Evolutionary conservation across 2,888 invertebrate species (phyloP).

Genomic region (Nemotelus nigrinus): DNA sequence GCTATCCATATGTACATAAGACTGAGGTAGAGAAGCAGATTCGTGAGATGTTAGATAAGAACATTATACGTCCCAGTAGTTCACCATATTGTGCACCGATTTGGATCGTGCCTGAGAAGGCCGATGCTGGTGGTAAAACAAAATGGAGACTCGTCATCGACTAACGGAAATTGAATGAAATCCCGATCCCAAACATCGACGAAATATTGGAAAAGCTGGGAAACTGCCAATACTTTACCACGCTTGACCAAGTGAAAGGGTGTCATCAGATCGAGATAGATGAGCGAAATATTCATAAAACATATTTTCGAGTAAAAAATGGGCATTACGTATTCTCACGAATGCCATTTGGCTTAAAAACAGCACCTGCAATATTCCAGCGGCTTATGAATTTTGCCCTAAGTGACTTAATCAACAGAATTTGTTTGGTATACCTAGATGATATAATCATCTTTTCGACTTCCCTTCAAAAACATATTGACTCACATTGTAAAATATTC

Average conservation of each 20-base stretch:
- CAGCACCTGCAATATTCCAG: slow-evolving; percentile 47
- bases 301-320: background rate
- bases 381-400: slow-evolving; percentile 44
- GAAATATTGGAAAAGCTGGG: no score
- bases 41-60: slow-evolving; percentile 7
- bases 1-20: slow-evolving; percentile 16
- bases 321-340: background rate
- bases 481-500: background rate
- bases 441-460: slow-evolving; percentile 27
- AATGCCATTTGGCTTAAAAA: slow-evolving; percentile 13
- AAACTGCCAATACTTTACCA: no score
- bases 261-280: no score
- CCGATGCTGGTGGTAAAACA: no score
- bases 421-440: slow-evolving; percentile 5
- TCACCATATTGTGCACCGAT: no score
- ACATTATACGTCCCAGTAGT: no score
- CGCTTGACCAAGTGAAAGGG: no score
- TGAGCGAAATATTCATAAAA: no score
- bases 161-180: no score
- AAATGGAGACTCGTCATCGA: no score
- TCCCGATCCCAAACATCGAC: no score
- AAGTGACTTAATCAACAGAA: slow-evolving; percentile 37
- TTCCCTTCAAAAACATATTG: background rate
- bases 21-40: background rate
- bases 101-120: no score